Conservation (phyloP, 2,797 vertebrate species). For the Anas acuta region DNA sequence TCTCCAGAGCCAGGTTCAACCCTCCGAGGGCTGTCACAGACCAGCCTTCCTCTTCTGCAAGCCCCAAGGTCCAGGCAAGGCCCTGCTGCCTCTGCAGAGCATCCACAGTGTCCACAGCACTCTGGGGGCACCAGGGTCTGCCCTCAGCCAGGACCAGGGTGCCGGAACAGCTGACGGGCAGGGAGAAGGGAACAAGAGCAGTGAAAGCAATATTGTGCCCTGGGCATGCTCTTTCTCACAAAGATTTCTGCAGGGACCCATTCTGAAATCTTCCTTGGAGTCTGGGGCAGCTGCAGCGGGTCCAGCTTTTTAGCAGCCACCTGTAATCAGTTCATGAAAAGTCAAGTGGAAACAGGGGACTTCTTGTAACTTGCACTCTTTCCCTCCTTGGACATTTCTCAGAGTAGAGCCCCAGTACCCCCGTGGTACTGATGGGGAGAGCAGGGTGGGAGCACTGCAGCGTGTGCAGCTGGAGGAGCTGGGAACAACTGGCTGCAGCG, state of each 20-base stretch:
- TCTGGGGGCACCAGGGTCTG: too few relatives aligned
- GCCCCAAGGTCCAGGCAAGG: background rate
- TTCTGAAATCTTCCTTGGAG: background rate
- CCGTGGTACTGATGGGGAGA: fast-evolving
- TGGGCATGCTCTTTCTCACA: background rate
- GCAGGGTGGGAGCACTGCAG: background rate
- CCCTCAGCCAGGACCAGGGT: background rate
- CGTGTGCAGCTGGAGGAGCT: fast-evolving
- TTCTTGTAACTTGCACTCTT: background rate
- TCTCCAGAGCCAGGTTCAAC: background rate
- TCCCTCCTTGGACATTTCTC: background rate
- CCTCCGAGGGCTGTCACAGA: too few relatives aligned
- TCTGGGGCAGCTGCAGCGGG: background rate
- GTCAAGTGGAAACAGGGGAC: background rate
- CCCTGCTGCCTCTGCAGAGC: background rate
- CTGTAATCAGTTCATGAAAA: background rate
- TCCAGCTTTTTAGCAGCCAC: background rate
- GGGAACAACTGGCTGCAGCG: background rate
- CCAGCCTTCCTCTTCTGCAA: background rate
- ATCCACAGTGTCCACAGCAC: background rate
- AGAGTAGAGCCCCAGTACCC: background rate
- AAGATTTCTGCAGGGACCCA: background rate
- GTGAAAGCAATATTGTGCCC: background rate
- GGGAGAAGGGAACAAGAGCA: background rate
- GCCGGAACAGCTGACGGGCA: background rate